Conservation (phyloP, 2,888 invertebrate genomes). For the Kryphioiulus occultus region DNA sequence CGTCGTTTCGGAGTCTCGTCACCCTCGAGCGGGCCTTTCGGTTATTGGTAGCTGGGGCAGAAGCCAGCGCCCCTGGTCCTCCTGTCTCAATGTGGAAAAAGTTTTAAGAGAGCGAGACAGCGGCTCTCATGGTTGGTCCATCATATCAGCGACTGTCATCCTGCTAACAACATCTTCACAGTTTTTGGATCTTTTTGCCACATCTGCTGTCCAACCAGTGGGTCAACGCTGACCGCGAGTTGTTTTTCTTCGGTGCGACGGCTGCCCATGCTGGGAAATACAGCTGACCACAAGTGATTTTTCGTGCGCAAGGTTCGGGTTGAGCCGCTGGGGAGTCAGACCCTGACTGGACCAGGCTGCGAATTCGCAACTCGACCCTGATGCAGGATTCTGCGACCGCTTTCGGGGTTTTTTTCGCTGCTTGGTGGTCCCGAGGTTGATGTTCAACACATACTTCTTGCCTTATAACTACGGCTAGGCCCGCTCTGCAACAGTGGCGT, state of each 20-base stretch:
- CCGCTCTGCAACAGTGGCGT: conserved; percentile 35
- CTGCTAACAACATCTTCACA: neutral
- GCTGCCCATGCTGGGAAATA: neutral
- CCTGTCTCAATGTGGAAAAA: conserved; percentile 3
- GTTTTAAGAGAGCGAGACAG: neutral
- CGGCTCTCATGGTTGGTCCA: neutral
- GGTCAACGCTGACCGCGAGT: too few species aligned
- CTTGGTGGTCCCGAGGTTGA: neutral
- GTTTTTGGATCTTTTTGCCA: neutral
- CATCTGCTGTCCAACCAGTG: neutral
- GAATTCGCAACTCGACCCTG: neutral
- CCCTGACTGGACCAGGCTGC: neutral
- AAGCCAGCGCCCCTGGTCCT: conserved; percentile 24
- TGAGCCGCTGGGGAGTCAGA: neutral
- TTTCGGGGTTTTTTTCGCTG: neutral
- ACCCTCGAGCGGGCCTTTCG: conserved; percentile 25
- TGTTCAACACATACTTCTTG: neutral
- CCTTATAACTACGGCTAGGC: conserved; percentile 16
- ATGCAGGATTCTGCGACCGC: neutral
- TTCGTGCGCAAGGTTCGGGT: neutral
- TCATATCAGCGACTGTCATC: neutral
- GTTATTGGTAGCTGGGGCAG: conserved; percentile 12
- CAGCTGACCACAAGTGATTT: neutral
- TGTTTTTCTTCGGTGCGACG: neutral
- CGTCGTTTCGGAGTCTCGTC: neutral